Conservation (phyloP, 1,140 invertebrate genomes). For the Mycetomoellerius zeteki region DNA sequence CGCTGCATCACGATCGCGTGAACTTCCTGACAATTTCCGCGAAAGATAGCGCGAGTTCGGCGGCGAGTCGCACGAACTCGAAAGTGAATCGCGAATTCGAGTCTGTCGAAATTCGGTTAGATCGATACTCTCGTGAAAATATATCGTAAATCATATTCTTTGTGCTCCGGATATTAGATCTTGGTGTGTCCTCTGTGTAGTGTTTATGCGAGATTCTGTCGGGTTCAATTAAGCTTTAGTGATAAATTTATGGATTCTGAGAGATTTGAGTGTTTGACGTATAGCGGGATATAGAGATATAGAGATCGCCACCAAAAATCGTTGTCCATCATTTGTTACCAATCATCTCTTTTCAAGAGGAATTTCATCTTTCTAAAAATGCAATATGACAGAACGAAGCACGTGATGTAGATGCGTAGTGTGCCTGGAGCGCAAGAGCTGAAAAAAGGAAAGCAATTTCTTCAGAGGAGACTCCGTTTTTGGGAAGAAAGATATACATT, state of each 20-base stretch:
- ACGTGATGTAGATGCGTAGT: slow-evolving; percentile 40
- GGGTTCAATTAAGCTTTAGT: not conserved
- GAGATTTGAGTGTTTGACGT: not conserved
- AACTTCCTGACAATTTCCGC: slow-evolving; percentile 45
- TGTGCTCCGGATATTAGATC: not conserved
- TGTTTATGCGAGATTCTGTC: slow-evolving; percentile 20
- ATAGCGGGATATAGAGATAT: not conserved
- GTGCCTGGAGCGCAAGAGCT: not conserved
- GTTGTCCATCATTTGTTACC: not conserved
- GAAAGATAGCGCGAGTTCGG: slow-evolving; percentile 64
- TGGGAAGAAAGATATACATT: not conserved
- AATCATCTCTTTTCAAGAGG: no score
- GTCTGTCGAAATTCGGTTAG: not conserved
- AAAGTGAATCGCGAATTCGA: slow-evolving; percentile 26
- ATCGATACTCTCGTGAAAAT: slow-evolving; percentile 15
- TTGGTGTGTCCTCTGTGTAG: slow-evolving; percentile 14
- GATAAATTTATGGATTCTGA: slow-evolving; percentile 48
- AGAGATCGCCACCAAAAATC: not conserved
- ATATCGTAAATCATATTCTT: slow-evolving; percentile 26
- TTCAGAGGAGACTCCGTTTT: not conserved
- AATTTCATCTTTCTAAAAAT: not conserved
- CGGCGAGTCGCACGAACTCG: slow-evolving; percentile 74
- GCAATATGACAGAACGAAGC: slow-evolving; percentile 32
- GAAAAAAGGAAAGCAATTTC: slow-evolving; percentile 50
- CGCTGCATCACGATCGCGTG: slow-evolving; percentile 42